Evolutionary conservation across 1,140 invertebrate species (phyloP), one percentile per base, ranked within the genome.

Genomic region (Solen grandis): DNA sequence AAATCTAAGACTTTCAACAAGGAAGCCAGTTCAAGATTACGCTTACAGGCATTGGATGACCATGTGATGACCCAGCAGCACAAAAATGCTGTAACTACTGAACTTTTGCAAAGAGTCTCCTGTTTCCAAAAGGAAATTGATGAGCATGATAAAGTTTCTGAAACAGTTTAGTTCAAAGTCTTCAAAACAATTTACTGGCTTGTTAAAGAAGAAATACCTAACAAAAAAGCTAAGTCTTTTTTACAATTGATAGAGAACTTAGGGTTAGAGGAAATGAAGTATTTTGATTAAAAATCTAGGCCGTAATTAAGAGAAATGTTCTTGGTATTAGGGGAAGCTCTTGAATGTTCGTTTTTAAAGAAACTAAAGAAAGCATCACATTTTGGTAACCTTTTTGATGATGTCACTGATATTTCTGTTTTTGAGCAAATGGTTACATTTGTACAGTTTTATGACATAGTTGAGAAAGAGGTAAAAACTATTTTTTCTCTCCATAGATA

Each of bases 71-170:
- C 60, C 8, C 27, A 10, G 29, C 60, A 63, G 27, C 60, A 63
- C 35, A 35, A n/a, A 31, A 31, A 31, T 63, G 60, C 60, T 31
- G n/a, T 63, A 13, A 31, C 60, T 8, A 33, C 60, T 8, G 27
- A 63, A 35, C 8, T 63, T 14, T 13, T 8, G n/a, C 60, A 63
- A 35, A 63, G 60, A 33, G 10, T 63, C 10, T 63, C 60, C 13
- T 10, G 4, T n/a, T 63, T 63, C 35, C 60, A 63, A 63, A 63
- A 63, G n/a, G 60, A 63, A 63, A 31, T 63, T 31, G 27, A 35
- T 13, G 16, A n/a, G n/a, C n/a, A n/a, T n/a, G n/a, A n/a, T n/a
- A n/a, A n/a, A n/a, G 60, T 63, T n/a, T 10, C 27, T 31, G 29
- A 63, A 5, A 10, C 27, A 10, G 29, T 63, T 10, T 29, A 31